Conservation (phyloP, 2,888 invertebrate genomes). For the Apodemia hepburni region DNA sequence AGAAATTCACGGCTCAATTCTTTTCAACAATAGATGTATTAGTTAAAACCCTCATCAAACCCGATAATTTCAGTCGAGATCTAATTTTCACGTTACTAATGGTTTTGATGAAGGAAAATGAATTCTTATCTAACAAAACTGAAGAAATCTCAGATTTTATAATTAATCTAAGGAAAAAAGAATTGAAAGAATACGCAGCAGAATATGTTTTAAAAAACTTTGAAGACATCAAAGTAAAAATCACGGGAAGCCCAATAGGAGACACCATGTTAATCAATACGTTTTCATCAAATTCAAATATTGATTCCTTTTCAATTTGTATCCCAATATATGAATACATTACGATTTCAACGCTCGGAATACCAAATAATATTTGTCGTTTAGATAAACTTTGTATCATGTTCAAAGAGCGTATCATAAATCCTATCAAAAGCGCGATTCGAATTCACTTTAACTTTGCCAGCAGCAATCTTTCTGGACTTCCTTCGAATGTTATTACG, state of each 20-base stretch:
- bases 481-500: constrained; percentile 41
- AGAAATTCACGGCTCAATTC: not conserved
- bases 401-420: constrained; percentile 40
- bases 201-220: not conserved
- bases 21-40: constrained; percentile 32
- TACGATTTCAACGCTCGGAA: constrained; percentile 33
- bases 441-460: constrained; percentile 38
- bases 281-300: constrained; percentile 35
- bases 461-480: constrained; percentile 38
- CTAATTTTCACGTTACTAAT: constrained; percentile 46
- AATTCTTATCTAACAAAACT: constrained; percentile 33
- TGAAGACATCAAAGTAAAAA: constrained; percentile 26
- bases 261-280: constrained; percentile 42
- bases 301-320: constrained; percentile 39
- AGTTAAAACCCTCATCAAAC: constrained; percentile 47
- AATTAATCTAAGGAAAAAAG: not conserved
- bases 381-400: constrained; percentile 32
- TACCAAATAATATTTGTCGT: constrained; percentile 36
- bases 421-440: constrained; percentile 40
- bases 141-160: not conserved
- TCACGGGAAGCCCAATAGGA: constrained; percentile 36
- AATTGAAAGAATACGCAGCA: not conserved
- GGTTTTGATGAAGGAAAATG: constrained; percentile 46
- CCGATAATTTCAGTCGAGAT: constrained; percentile 46
- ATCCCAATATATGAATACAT: constrained; percentile 36